Base-by-base conservation (phyloP, 2,797 vertebrate species). In the Channa striata region DNA sequence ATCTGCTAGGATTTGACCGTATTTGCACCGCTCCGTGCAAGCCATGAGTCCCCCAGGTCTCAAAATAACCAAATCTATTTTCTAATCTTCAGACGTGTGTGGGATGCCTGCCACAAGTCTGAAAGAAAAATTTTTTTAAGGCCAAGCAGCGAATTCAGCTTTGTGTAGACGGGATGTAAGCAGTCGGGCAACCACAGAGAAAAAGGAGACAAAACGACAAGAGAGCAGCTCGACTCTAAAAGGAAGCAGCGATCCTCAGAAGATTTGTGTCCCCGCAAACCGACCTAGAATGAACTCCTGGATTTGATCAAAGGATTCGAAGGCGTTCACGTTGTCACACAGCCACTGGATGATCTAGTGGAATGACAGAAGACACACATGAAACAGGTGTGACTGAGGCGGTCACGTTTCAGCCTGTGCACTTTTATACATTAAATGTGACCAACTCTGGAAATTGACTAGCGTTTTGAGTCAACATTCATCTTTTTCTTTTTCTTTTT, bases 231-330 rank as follows among this genome's bases (percentile, higher is more conserved):
- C 4, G 58, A 54, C 58, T 65, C 8, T 37, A 34, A 61, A 67
- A 78, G 21, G 42, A 59, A 50, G 62, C 61, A 51, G 44, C 20
- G 49, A 39, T 65, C 47, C 66, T 36, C n/a, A 1, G 51, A 68
- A 66, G 70, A 63, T 17, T 67, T 17, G 54, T 51, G 54, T 72
- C 43, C 21, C 17, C 43, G 3, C 16, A 40, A n/a, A 78, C 96
- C 89, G 91, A 99, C 98, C 97, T 52, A 97, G 91, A 80, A 99
- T 93, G 91, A 99, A 97, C 91, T 99, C 98, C 87, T 98, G 97
- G 86, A 98, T 95, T 67, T 95, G 96, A 91, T 99, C 96, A 89
- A 98, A 97, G 67, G 93, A 94, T 60, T 93, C 87, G 21, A 95
- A 96, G 10, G 92, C 74, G 75, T 93, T 95, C 65, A 93, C 40